Percentiles rank a stretch among this genome's conserved stretches.
phyloP scores from a whole-genome alignment of 2,113 vertebrate species.

The Polypterus bichir region DNA sequence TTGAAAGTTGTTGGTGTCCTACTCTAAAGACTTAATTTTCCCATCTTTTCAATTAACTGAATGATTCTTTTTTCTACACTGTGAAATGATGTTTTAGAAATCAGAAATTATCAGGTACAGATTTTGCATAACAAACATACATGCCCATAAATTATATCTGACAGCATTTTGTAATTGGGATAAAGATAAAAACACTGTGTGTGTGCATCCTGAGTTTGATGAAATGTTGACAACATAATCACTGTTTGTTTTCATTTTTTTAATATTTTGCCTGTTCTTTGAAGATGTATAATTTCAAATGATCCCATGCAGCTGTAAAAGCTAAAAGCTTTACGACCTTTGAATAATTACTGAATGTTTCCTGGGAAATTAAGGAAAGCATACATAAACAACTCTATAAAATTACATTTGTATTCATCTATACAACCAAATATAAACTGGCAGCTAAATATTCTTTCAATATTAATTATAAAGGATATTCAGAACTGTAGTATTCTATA shows the following conservation, averaged over 20 bases:
- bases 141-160: conserved; percentile 17
- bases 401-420: too few species aligned
- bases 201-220: conserved; percentile 1
- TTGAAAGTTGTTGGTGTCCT: too few species aligned
- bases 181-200: not conserved
- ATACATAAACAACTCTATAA: too few species aligned
- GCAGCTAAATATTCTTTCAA: too few species aligned
- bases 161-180: conserved; percentile 30
- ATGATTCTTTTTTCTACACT: too few species aligned
- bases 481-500: too few species aligned
- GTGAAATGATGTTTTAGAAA: not conserved
- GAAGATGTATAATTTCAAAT: conserved; percentile 16
- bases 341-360: not conserved
- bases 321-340: not conserved
- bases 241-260: conserved; percentile 16
- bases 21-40: too few species aligned
- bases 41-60: too few species aligned
- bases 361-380: not conserved
- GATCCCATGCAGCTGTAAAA: not conserved
- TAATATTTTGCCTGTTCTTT: conserved; percentile 22
- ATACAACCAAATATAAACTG: too few species aligned
- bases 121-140: conserved; percentile 19
- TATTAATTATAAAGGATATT: too few species aligned
- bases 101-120: conserved; percentile 25
- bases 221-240: conserved; percentile 25